A percentile compares a stretch with the other conserved stretches of the same genome.
These are phyloP conservation scores for Hydropsyche tenuis DNA, from an alignment of 1,140 invertebrate species.

Conservation along the genomic window DNA sequence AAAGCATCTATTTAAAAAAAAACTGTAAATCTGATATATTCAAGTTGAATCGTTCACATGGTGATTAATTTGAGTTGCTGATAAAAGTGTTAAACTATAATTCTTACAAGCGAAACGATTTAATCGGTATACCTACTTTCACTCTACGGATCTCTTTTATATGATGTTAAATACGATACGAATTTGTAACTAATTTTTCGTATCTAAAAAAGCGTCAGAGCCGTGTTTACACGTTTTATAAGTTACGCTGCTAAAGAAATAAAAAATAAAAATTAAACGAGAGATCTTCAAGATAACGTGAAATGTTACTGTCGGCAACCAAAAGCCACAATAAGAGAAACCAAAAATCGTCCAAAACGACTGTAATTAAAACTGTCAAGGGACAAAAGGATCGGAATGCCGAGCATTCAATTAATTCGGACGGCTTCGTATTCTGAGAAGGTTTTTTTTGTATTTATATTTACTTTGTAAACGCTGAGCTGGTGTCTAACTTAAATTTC, in stretches of 20 bases:
- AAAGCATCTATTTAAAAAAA: background rate
- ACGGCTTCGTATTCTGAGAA: constrained; percentile 27
- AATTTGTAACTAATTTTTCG: constrained; percentile 2
- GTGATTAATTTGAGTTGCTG: constrained; percentile 19
- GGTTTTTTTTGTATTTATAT: background rate
- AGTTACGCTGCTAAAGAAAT: background rate
- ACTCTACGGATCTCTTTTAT: background rate
- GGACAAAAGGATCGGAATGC: constrained; percentile 40
- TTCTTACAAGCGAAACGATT: constrained; percentile 17
- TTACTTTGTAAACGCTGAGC: background rate
- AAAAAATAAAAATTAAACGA: constrained; percentile 26
- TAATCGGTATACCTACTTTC: constrained; percentile 11
- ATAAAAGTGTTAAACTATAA: constrained; percentile 23
- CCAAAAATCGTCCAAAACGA: constrained; percentile 40
- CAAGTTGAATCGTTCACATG: background rate
- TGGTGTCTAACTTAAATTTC: too few species aligned
- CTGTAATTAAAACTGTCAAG: constrained; percentile 48
- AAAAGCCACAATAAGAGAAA: constrained; percentile 22
- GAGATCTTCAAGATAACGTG: constrained; percentile 32
- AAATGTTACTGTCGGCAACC: constrained; percentile 34
- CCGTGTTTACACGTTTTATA: constrained; percentile 11
- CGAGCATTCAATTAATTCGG: constrained; percentile 45
- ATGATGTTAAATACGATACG: constrained; percentile 10
- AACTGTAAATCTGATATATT: constrained; percentile 5
- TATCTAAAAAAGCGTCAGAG: background rate